phyloP scores from a whole-genome alignment of 2,888 invertebrate genomes.

The Eilema depressum region DNA sequence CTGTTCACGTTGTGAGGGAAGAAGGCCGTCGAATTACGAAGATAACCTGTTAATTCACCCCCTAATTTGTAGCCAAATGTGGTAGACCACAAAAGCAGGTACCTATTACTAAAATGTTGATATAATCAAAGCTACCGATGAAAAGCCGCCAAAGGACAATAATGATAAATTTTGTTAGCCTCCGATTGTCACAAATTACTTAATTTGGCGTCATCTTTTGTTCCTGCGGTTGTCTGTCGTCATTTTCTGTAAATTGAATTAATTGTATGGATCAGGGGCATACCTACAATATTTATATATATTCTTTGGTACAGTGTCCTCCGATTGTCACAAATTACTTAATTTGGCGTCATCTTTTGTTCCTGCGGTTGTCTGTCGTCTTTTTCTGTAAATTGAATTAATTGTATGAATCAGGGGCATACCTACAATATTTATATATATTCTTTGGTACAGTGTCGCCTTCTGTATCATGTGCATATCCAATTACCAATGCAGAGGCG shows the following conservation, averaged over 20 bases:
- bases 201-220: constrained; percentile 65
- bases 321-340: constrained; percentile 80
- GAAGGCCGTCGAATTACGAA: constrained; percentile 15
- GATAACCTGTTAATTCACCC: constrained; percentile 27
- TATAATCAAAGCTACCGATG: constrained; percentile 22
- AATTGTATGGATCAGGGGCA: constrained; percentile 25
- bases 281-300: neutral
- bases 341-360: constrained; percentile 64
- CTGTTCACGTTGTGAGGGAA: neutral
- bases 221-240: constrained; percentile 58
- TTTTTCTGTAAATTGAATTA: constrained; percentile 32
- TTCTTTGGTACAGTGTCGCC: too few relatives aligned
- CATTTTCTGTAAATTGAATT: constrained; percentile 32
- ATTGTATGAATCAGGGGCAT: constrained; percentile 22
- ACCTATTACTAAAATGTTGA: constrained; percentile 27
- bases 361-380: constrained; percentile 56
- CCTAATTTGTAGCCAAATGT: constrained; percentile 24
- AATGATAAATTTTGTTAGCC: constrained; percentile 64
- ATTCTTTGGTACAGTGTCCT: constrained; percentile 34
- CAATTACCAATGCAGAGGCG: too few relatives aligned
- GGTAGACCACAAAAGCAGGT: constrained; percentile 22
- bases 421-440: too few relatives aligned
- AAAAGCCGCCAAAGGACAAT: constrained; percentile 46
- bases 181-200: constrained; percentile 80
- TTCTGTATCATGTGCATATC: too few relatives aligned